A percentile compares a stretch with the other conserved stretches of the same genome.
phyloP scores from a whole-genome alignment of 23 tunicate genomes.

The Styela clava region DNA sequence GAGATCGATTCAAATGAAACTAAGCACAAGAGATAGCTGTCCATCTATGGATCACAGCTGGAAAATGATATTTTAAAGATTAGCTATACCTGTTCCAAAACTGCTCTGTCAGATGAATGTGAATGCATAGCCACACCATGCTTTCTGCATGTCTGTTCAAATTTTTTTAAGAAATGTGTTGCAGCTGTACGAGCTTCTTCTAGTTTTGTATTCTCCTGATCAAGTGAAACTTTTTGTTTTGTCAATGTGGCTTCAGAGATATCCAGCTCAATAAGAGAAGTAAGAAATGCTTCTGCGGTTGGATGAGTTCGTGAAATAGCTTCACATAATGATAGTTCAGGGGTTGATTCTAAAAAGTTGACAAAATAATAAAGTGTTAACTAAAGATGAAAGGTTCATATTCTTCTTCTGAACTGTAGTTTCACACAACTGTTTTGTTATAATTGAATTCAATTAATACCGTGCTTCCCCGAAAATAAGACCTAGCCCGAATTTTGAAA shows the following conservation, averaged over 20 bases:
- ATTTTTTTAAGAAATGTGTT: constrained; percentile 5
- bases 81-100: constrained; percentile 22
- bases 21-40: too few species aligned
- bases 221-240: not conserved
- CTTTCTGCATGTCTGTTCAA: constrained; percentile 22
- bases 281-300: not conserved
- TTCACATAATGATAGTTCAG: not conserved
- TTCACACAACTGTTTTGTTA: too few species aligned
- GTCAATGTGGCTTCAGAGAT: not conserved
- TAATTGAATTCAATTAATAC: too few species aligned
- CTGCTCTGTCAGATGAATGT: not conserved
- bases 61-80: too few species aligned
- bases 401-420: too few species aligned
- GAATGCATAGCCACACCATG: not conserved
- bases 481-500: too few species aligned
- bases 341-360: not conserved
- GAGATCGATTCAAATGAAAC: too few species aligned
- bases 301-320: not conserved
- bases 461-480: too few species aligned
- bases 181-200: constrained; percentile 4
- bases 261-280: not conserved
- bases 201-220: not conserved
- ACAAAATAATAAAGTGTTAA: not conserved
- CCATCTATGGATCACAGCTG: too few species aligned
- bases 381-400: too few species aligned